Evolutionary conservation across 1,140 invertebrate genomes (phyloP).

Genomic region (Akabosia matsudoensis): DNA sequence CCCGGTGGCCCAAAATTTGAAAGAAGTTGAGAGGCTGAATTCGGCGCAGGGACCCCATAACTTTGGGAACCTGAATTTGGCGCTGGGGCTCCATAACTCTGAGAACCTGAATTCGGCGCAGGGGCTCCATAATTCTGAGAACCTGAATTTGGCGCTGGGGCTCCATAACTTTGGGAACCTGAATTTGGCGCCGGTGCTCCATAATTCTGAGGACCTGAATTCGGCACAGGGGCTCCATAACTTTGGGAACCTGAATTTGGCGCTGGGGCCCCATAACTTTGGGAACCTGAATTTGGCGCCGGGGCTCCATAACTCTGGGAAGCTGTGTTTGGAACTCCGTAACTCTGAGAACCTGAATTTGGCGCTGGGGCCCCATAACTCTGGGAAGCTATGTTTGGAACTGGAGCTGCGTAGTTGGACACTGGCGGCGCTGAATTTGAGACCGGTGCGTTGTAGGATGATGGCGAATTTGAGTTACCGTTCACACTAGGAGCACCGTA

Average conservation of each 20-base stretch:
- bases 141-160: neutral
- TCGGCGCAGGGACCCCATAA: neutral
- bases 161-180: neutral
- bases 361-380: neutral
- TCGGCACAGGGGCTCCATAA: neutral
- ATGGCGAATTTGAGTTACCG: neutral
- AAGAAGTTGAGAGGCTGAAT: neutral
- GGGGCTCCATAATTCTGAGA: conserved; percentile 2
- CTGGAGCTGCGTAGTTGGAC: neutral
- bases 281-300: neutral
- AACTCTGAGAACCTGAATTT: neutral
- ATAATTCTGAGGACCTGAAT: neutral
- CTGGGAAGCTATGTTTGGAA: neutral
- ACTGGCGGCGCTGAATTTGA: neutral
- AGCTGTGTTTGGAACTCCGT: neutral
- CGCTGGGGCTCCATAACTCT: neutral
- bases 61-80: neutral
- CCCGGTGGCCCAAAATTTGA: neutral
- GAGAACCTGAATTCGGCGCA: neutral
- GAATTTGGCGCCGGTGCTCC: neutral
- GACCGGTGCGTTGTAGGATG: neutral
- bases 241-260: neutral
- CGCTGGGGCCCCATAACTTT: neutral
- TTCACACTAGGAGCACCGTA: neutral
- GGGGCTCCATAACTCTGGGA: neutral